Percentiles rank a stretch among this genome's conserved stretches.
Conservation (phyloP, 2,888 invertebrate species). For the Parascotia fuliginaria region DNA sequence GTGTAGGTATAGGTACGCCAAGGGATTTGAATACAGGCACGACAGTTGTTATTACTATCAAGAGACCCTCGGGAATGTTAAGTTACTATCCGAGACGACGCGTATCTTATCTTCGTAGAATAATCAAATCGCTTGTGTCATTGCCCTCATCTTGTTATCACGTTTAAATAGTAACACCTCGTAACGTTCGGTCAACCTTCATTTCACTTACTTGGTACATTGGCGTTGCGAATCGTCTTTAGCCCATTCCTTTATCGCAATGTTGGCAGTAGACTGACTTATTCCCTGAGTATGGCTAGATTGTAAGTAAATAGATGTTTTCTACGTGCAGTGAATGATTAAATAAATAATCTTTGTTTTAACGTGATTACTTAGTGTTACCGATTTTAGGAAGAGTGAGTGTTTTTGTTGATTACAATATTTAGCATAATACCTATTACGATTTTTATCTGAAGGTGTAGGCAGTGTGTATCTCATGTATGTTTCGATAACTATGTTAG, state of each 20-base stretch:
- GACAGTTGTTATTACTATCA: constrained; percentile 4
- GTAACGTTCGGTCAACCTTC: constrained; percentile 32
- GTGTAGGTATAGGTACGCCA: no score
- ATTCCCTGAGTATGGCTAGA: constrained; percentile 31
- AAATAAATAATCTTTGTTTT: constrained; percentile 38
- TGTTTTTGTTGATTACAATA: constrained; percentile 32
- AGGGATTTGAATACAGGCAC: background rate
- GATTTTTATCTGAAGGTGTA: no score
- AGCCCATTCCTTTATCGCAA: constrained; percentile 44
- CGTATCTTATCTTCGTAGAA: constrained; percentile 49
- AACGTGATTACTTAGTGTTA: constrained; percentile 37
- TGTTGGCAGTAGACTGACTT: constrained; percentile 17
- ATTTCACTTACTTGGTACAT: constrained; percentile 23
- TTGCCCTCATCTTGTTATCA: constrained; percentile 59
- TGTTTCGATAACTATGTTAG: no score
- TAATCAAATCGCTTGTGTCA: constrained; percentile 55
- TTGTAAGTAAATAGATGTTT: constrained; percentile 24
- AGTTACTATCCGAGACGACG: background rate
- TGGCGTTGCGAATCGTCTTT: constrained; percentile 42
- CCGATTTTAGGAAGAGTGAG: constrained; percentile 26
- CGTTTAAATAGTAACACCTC: constrained; percentile 28
- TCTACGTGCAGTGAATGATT: constrained; percentile 35
- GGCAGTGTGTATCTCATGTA: no score
- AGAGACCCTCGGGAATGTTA: background rate
- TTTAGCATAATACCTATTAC: no score